Evolutionary conservation across 2,113 vertebrate genomes (phyloP).

Genomic region (Vulpes ferrilata): DNA sequence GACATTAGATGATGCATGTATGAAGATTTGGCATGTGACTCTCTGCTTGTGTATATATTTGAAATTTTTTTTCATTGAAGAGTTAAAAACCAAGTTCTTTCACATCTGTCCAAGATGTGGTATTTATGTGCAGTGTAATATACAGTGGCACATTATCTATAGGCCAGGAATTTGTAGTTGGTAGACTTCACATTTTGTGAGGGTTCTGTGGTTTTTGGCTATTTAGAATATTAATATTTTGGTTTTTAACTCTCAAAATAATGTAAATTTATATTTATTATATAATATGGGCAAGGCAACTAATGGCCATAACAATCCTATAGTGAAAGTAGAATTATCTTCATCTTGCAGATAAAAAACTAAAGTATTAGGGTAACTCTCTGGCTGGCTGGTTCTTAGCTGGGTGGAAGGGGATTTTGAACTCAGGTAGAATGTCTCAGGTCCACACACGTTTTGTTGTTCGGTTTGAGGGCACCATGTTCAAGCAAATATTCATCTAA

Average conservation of each 20-base stretch:
- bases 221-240: neutral
- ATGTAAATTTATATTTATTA: neutral
- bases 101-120: neutral
- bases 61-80: neutral
- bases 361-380: neutral
- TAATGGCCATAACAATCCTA: neutral
- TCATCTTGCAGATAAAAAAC: neutral
- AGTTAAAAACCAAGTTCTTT: neutral
- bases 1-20: neutral
- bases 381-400: neutral
- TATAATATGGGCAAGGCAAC: neutral
- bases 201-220: neutral
- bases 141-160: neutral
- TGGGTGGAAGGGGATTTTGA: neutral
- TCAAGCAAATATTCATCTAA: neutral
- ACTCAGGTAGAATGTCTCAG: neutral
- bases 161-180: neutral
- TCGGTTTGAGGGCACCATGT: neutral
- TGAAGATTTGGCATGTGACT: neutral
- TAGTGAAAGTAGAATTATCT: neutral
- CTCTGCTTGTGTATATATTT: neutral
- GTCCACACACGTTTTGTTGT: neutral
- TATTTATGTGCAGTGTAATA: neutral
- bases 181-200: neutral
- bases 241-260: slow-evolving; percentile 6